Evolutionary conservation across 92 coral and sea anemone species (phyloP).

Genomic region (Parazoanthus darwini): DNA sequence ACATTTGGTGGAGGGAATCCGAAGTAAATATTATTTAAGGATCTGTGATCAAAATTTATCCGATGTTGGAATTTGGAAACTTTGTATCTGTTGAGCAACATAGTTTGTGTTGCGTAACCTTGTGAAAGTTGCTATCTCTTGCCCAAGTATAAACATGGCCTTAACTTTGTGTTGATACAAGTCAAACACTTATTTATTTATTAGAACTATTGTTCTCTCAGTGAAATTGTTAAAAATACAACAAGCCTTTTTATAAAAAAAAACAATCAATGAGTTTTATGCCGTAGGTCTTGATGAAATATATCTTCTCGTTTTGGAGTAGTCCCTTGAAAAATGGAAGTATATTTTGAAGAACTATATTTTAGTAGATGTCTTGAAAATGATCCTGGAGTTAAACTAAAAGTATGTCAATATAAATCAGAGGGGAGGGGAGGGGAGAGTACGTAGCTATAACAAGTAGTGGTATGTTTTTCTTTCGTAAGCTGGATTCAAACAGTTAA

Average conservation of each 20-base stretch:
- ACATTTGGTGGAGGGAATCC: not conserved
- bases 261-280: not conserved
- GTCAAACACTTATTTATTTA: not conserved
- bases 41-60: not conserved
- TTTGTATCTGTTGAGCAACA: no score
- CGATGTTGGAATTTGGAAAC: not conserved
- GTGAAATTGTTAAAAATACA: no score
- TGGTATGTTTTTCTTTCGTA: slow-evolving; percentile 17
- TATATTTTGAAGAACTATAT: slow-evolving; percentile 16
- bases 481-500: not conserved
- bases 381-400: slow-evolving; percentile 9
- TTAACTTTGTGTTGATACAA: not conserved
- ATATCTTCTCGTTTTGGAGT: not conserved
- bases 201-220: no score
- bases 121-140: not conserved
- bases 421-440: slow-evolving; percentile 23
- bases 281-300: not conserved
- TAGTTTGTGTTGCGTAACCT: not conserved
- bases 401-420: not conserved
- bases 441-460: slow-evolving; percentile 2
- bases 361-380: slow-evolving; percentile 1
- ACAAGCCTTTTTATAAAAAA: not conserved
- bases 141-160: not conserved
- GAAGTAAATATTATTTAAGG: not conserved
- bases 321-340: not conserved